Conservation (phyloP, 1,140 invertebrate genomes). For the Linepithema humile region DNA sequence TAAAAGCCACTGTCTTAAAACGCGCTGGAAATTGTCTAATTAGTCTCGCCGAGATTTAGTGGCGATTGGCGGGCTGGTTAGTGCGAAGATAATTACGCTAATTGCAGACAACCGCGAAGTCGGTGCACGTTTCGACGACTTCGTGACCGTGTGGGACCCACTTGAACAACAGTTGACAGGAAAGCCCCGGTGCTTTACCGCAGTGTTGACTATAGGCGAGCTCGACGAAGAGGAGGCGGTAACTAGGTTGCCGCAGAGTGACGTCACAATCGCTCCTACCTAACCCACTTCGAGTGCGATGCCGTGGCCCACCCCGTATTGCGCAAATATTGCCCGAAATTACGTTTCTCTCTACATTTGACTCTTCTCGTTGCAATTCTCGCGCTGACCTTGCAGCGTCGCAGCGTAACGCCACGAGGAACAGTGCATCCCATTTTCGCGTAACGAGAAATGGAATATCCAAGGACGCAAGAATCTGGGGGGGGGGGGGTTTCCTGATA, state of each 20-base stretch:
- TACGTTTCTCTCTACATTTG: slow-evolving; percentile 27
- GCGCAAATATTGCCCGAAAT: slow-evolving; percentile 67
- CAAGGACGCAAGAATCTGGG: slow-evolving; percentile 10
- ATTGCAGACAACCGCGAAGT: neutral
- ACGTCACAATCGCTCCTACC: slow-evolving; percentile 71
- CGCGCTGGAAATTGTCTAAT: neutral
- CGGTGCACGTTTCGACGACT: slow-evolving; percentile 18
- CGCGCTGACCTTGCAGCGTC: slow-evolving; percentile 31
- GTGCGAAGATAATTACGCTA: slow-evolving; percentile 14
- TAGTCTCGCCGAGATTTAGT: neutral
- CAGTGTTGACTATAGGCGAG: slow-evolving; percentile 68
- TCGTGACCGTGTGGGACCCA: slow-evolving; percentile 16
- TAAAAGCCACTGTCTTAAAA: neutral
- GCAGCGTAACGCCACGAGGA: neutral
- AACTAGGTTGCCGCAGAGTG: slow-evolving; percentile 75
- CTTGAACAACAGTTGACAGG: slow-evolving; percentile 55
- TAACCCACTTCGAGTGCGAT: slow-evolving; percentile 65
- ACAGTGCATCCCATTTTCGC: neutral
- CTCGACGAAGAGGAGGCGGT: slow-evolving; percentile 55
- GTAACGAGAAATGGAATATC: neutral
- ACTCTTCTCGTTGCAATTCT: too few relatives aligned
- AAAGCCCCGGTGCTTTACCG: slow-evolving; percentile 63
- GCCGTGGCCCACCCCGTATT: slow-evolving; percentile 36
- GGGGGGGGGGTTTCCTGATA: neutral
- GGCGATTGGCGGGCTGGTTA: neutral